Evolutionary conservation across 2,797 vertebrate species (phyloP).

Genomic region (Tinamus major): DNA sequence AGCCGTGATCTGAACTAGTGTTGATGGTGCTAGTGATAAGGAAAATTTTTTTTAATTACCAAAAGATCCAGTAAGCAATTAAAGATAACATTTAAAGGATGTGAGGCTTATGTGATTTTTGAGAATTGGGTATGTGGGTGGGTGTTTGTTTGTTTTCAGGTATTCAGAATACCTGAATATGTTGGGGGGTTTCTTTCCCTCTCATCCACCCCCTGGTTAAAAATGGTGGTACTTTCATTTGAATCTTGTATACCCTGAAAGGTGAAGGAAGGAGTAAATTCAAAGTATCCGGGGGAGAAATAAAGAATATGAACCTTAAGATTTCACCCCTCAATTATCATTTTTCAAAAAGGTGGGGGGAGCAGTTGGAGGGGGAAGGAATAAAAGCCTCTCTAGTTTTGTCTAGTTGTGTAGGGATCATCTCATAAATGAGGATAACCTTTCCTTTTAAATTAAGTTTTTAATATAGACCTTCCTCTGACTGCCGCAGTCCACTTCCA

Average conservation of each 20-base stretch:
- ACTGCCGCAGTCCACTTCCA: neutral
- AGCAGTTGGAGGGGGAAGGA: neutral
- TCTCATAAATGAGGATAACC: neutral
- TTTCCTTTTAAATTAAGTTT: neutral
- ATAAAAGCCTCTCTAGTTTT: neutral
- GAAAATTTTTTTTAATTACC: neutral
- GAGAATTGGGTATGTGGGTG: neutral
- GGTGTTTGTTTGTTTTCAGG: neutral
- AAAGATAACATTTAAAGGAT: neutral
- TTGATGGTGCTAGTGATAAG: neutral
- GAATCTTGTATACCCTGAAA: neutral
- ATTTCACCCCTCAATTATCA: too few relatives aligned
- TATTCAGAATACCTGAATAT: neutral
- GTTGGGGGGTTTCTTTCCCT: neutral
- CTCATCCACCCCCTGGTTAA: neutral
- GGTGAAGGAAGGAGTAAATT: neutral
- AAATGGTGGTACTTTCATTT: neutral
- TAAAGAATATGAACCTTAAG: neutral
- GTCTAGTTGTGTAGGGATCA: neutral
- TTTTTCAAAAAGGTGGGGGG: neutral
- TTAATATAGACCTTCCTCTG: neutral
- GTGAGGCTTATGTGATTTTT: neutral
- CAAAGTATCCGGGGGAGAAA: neutral
- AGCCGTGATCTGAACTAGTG: neutral
- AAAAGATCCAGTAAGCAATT: neutral